phyloP scores from a whole-genome alignment of 1,140 invertebrate species.

The Periplaneta americana region DNA sequence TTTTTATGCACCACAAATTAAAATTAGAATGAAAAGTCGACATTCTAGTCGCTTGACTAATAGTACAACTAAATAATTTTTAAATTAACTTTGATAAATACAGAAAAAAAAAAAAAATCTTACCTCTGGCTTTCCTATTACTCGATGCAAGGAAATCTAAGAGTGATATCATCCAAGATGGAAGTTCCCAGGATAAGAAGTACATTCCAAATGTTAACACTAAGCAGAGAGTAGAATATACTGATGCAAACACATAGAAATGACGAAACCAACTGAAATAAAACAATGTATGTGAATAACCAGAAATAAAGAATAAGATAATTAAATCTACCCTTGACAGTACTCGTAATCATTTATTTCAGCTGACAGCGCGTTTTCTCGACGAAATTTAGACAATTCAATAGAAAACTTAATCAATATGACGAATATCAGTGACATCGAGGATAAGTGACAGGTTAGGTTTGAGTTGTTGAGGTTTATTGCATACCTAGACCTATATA shows the following conservation, averaged over 20 bases:
- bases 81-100: background rate
- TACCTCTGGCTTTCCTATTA: slow-evolving; percentile 45
- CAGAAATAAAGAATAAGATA: too few species aligned
- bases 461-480: too few species aligned
- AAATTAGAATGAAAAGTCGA: background rate
- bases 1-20: too few species aligned
- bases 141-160: slow-evolving; percentile 41
- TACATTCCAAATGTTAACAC: slow-evolving; percentile 42
- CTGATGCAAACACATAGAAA: slow-evolving; percentile 62
- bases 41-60: background rate
- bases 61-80: background rate
- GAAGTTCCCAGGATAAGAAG: slow-evolving; percentile 37
- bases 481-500: too few species aligned
- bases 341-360: too few species aligned
- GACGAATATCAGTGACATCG: too few species aligned
- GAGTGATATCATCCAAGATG: slow-evolving; percentile 39
- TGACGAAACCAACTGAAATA: slow-evolving; percentile 57
- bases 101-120: slow-evolving; percentile 28
- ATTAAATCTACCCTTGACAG: too few species aligned
- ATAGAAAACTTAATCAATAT: too few species aligned
- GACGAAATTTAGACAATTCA: too few species aligned
- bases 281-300: too few species aligned
- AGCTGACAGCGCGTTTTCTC: too few species aligned
- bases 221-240: slow-evolving; percentile 44
- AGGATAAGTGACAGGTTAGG: too few species aligned